Percentiles rank a stretch among this genome's conserved stretches.
Evolutionary conservation across 2,888 invertebrate genomes (phyloP).

Genomic region (Desoria tigrina): DNA sequence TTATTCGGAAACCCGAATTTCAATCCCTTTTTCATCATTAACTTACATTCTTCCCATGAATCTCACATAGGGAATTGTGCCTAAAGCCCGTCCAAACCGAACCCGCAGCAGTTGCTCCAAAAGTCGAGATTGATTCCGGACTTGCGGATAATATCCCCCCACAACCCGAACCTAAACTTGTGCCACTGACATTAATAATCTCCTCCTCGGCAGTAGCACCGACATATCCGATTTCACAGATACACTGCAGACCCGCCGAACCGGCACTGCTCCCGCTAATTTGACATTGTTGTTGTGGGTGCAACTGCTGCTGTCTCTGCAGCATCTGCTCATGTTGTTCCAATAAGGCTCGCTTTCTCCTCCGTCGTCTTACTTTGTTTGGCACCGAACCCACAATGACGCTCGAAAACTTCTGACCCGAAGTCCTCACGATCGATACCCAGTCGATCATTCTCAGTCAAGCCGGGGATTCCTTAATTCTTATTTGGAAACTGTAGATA

Average conservation of each 20-base stretch:
- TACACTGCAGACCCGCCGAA: slow-evolving; percentile 16
- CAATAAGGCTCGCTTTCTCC: slow-evolving; percentile 56
- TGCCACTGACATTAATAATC: slow-evolving; percentile 18
- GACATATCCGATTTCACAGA: slow-evolving; percentile 25
- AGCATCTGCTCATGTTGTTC: slow-evolving; percentile 53
- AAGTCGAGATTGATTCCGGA: neutral
- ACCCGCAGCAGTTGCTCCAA: slow-evolving; percentile 2
- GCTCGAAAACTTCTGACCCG: slow-evolving; percentile 67
- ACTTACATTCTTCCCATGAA: slow-evolving; percentile 44
- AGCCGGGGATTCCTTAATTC: neutral
- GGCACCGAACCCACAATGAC: slow-evolving; percentile 70
- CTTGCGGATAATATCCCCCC: slow-evolving; percentile 1
- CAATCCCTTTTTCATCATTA: neutral
- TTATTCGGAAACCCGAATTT: neutral
- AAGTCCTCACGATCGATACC: slow-evolving; percentile 74
- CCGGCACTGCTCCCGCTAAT: neutral
- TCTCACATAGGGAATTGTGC: slow-evolving; percentile 42
- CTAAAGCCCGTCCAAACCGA: slow-evolving; percentile 15
- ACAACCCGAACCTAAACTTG: slow-evolving; percentile 11
- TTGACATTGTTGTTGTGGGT: neutral
- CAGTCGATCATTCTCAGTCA: slow-evolving; percentile 68
- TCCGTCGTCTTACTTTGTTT: slow-evolving; percentile 65
- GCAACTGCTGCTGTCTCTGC: slow-evolving; percentile 10
- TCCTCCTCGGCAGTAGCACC: neutral
- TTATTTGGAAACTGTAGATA: neutral